Conservation (phyloP, 2,113 vertebrate genomes). For the Hippocampus guttulatus region DNA sequence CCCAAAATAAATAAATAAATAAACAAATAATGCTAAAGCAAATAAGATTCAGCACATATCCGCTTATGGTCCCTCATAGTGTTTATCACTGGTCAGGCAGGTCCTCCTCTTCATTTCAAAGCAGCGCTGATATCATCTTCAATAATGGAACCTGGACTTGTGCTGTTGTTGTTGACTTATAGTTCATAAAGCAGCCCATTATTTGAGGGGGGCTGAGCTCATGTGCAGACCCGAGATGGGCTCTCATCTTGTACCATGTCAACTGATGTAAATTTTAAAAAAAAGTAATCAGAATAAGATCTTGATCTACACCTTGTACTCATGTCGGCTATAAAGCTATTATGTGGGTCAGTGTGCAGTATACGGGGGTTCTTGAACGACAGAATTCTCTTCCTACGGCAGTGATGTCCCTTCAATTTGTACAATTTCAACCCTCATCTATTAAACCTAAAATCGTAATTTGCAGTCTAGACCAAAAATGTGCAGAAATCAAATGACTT, state of each 20-base stretch:
- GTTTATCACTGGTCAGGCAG: conserved; percentile 47
- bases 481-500: background rate
- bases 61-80: conserved; percentile 23
- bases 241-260: conserved; percentile 43
- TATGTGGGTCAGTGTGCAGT: conserved; percentile 20
- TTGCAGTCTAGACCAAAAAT: background rate
- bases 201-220: conserved; percentile 56
- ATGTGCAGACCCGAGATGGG: conserved; percentile 49
- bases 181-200: conserved; percentile 37
- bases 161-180: conserved; percentile 61
- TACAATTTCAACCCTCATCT: background rate
- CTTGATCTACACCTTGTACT: conserved; percentile 28
- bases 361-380: background rate
- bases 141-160: conserved; percentile 59
- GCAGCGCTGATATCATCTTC: conserved; percentile 69
- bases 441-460: background rate
- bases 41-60: conserved; percentile 30
- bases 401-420: background rate
- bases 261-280: background rate
- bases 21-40: conserved; percentile 21
- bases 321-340: conserved; percentile 20
- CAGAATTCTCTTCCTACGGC: background rate
- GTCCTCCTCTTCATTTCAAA: conserved; percentile 55
- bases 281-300: conserved; percentile 7
- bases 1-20: background rate